These are phyloP conservation scores for Microcebus griseorufus DNA, from an alignment of 2,113 vertebrate genomes.

Conservation along the genomic window DNA sequence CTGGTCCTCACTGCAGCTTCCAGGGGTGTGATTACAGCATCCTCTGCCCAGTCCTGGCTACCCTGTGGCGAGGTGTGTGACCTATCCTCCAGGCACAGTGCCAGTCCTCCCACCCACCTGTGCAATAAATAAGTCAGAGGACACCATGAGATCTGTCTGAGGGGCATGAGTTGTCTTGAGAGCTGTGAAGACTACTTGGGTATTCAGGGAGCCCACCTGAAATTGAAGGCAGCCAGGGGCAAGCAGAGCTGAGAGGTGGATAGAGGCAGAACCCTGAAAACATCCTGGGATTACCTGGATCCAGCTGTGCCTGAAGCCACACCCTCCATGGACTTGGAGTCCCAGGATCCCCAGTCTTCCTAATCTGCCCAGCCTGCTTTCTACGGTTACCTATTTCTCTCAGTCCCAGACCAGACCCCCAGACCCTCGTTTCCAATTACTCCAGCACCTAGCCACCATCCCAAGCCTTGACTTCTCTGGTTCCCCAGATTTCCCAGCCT, in stretches of 20 bases:
- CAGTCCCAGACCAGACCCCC: background rate
- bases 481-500: background rate
- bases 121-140: background rate
- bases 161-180: background rate
- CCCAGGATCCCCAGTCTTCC: background rate
- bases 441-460: too few species aligned
- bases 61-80: background rate
- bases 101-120: background rate
- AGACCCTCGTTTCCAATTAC: background rate
- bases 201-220: background rate
- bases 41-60: too few species aligned
- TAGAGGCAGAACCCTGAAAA: background rate
- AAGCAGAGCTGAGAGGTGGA: background rate
- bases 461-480: background rate
- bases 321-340: background rate
- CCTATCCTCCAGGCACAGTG: background rate
- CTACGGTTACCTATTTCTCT: background rate
- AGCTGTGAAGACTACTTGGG: background rate
- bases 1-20: background rate
- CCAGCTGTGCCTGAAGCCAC: background rate
- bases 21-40: background rate
- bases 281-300: accelerated
- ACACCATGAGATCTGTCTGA: background rate
- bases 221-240: background rate
- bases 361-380: background rate